Evolutionary conservation across 2,797 vertebrate genomes (phyloP), one percentile per base, ranked within the genome.

Genomic region (Megaceryle alcyon): DNA sequence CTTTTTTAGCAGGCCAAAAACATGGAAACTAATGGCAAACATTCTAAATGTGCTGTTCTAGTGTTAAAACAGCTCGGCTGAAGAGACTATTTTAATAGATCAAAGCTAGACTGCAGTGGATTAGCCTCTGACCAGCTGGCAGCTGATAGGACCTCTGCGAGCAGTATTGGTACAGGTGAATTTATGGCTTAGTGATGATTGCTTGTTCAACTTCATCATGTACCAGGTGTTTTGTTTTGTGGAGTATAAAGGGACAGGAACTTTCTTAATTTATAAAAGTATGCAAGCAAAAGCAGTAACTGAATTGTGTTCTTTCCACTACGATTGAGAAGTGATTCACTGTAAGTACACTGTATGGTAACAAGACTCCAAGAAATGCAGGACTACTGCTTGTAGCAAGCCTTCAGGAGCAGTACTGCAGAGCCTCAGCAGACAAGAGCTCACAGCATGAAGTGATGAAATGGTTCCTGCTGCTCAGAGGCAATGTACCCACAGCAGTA

Each of bases 381-480:
- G 15, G 56, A 14, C 11, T 15, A 7, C 43, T 11, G 48, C 80
- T 82, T 2, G 0, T 0, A 26, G 80, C 0, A 1, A 71, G 79
- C 63, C 93, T 89, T 19, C 71, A 20, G 59, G 64, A 86, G 61
- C 14, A 18, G 35, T 9, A 14, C 49, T 37, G 49, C 66, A 20
- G 41, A 49, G 76, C 37, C 41, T 78, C 43, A 19, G 48, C 9
- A 46, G 71, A 25, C 81, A 35, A 35, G 23, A 83, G 78, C 75
- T 82, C 76, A 46, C 92, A 66, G 80, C 53, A 14, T 2, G 33
- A 39, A 23, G 17, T 7, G 28, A 71, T 65, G 81, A 86, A 87
- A 82, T 6, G 22, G 78, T 11, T 91, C 68, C 79, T 83, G 70
- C 65, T 68, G 75, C 77, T 88, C 49, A 8, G 20, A 77, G 70